Base-by-base conservation (phyloP, 1,140 invertebrate genomes). In the Streblospio benedicti region DNA sequence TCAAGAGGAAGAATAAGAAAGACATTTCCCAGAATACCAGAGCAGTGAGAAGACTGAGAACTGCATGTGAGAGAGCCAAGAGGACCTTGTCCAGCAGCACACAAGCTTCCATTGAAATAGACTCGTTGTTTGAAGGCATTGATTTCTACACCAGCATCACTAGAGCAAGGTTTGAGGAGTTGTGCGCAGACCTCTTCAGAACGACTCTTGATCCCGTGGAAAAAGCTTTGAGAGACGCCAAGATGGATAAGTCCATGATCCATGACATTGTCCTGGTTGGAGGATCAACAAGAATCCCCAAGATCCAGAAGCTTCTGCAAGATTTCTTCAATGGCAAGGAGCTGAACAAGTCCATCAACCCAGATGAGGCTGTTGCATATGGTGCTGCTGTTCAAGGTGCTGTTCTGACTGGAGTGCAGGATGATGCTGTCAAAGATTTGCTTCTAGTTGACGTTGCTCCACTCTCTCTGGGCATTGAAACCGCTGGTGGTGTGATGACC, bases 251-350 rank as follows among this genome's bases (percentile, higher is more conserved):
- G 76, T 80, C 85, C 9, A 82, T 85, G 60, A 90, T 98, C 63
- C 85, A 97, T 70, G 95, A 98, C 67, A 94, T 98, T 67, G 93
- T 98, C 35, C 79, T 98, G 25, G 94, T 98, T 47, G 95, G 95
- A 65, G 95, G 95, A 33, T 97, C 94, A 16, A 97, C 95, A 30
- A 87, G 95, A 80, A 98, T 98, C 68, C 95, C 95, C 43, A 97
- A 97, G 78, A 90, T 98, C 59, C 94, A 97, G 79, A 93, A 83
- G 50, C 52, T 85, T 2, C 56, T 77, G 2, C 66, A 75, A 59
- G 71, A 76, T 41, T 76, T 74, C 67, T 77, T 77, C 65, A 76
- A 76, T 64, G 68, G 76, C n/a, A 66, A 70, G 63, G 74, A 78
- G 51, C 61, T 78, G 20, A 75, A 72, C 56, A 71, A 71, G 45